Percentiles rank a stretch among this genome's conserved stretches.
Evolutionary conservation across 2,113 vertebrate genomes (phyloP).

Genomic region (Ctenodactylus gundi): DNA sequence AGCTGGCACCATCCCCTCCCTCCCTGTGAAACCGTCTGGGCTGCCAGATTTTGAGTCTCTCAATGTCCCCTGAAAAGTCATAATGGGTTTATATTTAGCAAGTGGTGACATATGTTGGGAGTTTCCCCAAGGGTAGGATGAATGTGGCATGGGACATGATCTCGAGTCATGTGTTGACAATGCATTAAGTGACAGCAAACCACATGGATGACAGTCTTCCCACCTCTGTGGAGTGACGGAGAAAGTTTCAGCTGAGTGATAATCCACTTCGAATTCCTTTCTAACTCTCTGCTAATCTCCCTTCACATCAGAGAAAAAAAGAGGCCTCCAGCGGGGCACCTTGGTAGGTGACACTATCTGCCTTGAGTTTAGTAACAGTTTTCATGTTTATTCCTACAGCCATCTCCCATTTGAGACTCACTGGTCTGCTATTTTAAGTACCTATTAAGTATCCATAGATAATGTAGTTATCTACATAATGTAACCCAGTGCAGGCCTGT

Average conservation of each 20-base stretch:
- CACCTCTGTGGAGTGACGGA: not conserved
- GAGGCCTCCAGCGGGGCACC: not conserved
- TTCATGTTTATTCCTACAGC: not conserved
- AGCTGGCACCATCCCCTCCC: not conserved
- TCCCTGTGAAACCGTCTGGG: too few relatives aligned
- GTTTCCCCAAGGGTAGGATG: not conserved
- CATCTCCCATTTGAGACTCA: not conserved
- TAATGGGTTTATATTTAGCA: slow-evolving; percentile 4
- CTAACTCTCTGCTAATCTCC: not conserved
- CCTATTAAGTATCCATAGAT: too few relatives aligned
- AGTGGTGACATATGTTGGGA: slow-evolving; percentile 28
- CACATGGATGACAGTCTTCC: not conserved
- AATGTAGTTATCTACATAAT: too few relatives aligned
- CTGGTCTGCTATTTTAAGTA: not conserved
- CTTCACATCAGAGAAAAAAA: not conserved
- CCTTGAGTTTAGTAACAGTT: not conserved
- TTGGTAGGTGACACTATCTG: not conserved
- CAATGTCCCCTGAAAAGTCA: not conserved
- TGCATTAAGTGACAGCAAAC: not conserved
- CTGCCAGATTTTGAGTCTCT: not conserved
- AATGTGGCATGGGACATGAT: not conserved
- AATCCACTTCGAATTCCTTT: not conserved
- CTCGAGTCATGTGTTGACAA: not conserved
- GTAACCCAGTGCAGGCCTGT: too few relatives aligned
- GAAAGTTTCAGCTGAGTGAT: not conserved